Base-by-base conservation (phyloP, 2,797 vertebrate genomes). In the Podarcis lilfordi region DNA sequence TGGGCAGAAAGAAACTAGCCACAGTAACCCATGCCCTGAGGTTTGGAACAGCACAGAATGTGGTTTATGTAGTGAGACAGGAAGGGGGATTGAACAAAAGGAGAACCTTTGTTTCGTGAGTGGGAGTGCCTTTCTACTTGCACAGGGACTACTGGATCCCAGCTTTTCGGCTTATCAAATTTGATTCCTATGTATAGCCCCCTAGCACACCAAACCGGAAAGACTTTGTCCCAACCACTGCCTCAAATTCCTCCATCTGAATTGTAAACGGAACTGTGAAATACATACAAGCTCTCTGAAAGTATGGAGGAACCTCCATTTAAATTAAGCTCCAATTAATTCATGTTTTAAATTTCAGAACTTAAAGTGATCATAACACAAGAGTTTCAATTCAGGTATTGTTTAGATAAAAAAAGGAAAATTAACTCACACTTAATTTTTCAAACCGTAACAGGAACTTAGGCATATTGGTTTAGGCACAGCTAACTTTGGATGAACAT, bases 291-390 rank as follows among this genome's bases (percentile, higher is more conserved):
- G 25, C 21, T 27, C n/a, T 64, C 35, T 85, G 72, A 64, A n/a
- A 85, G 17, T 43, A 66, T 9, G 64, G 37, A 66, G 35, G 43
- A 77, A 66, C 4, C 64, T 55, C 3, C 50, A 55, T 15, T 55
- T 55, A 55, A 55, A 55, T 15, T 15, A 55, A 32, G 74, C 37
- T 59, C 59, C 27, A 64, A 76, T 61, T 64, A 29, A 72, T 19
- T 72, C 35, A 76, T 40, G 61, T 59, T 40, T 85, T 75, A 85
- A 43, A 85, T 85, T 85, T 64, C 27, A 21, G 9, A 85, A 29
- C 43, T 84, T 19, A n/a, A 76, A 55, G 37, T n/a, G 29, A 45
- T 78, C 17, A 68, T 23, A 43, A n/a, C 29, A 66, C 10, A 64
- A 25, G 77, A 55, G 11, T 50, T 84, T 74, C 82, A 61, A 64